A percentile compares a stretch with the other conserved stretches of the same genome.
These are phyloP conservation scores for Zaprionus lineosus DNA, from an alignment of 2,888 invertebrate species.

Conservation along the genomic window DNA sequence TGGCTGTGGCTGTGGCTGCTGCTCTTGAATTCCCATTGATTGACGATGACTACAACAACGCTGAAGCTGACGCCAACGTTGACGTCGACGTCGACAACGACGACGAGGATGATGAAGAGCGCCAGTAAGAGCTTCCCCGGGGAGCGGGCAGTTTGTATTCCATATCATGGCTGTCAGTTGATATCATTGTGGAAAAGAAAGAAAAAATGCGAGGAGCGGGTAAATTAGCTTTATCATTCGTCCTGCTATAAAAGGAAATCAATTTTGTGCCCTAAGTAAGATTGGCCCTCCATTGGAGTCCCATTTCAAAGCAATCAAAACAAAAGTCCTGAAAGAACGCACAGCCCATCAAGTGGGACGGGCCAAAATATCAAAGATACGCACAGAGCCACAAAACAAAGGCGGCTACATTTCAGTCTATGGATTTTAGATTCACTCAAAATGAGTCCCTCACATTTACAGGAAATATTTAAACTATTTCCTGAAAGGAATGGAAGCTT, in stretches of 20 bases:
- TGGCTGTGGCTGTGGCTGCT: constrained; percentile 21
- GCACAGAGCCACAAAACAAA: too few species aligned
- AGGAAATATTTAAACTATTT: too few species aligned
- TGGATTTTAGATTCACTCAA: too few species aligned
- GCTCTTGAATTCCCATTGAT: constrained; percentile 69
- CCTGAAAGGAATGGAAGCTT: too few species aligned
- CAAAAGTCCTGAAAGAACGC: constrained; percentile 7
- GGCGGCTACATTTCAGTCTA: too few species aligned
- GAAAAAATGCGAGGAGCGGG: constrained; percentile 14
- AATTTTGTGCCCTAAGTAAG: constrained; percentile 36
- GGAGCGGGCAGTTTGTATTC: constrained; percentile 32
- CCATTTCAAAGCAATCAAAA: constrained; percentile 14
- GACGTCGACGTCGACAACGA: too few species aligned
- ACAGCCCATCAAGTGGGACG: not conserved
- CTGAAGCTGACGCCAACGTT: too few species aligned
- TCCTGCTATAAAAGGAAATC: constrained; percentile 36
- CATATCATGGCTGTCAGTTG: constrained; percentile 35
- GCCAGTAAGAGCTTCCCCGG: constrained; percentile 2
- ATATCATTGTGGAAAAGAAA: constrained; percentile 14
- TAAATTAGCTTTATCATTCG: constrained; percentile 51
- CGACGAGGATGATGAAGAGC: not conserved
- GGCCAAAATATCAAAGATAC: too few species aligned
- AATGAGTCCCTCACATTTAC: too few species aligned
- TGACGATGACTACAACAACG: constrained; percentile 68
- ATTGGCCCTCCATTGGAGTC: constrained; percentile 20